A percentile compares a stretch with the other conserved stretches of the same genome.
Conservation (phyloP, 2,113 vertebrate genomes). For the Apeltes quadracus region DNA sequence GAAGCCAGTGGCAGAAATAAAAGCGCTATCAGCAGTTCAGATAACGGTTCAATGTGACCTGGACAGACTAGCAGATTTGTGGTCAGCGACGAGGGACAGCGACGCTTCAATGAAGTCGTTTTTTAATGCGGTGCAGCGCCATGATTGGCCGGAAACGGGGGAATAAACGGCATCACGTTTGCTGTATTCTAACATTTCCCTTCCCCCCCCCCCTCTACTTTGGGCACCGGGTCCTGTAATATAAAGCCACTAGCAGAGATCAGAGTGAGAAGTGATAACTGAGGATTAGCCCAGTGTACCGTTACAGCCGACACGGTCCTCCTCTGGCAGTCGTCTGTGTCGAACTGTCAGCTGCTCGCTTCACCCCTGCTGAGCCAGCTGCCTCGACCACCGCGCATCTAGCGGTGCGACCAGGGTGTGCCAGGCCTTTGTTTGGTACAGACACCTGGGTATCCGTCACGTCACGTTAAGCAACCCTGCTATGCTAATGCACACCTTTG, state of each 20-base stretch:
- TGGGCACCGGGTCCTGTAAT: constrained; percentile 48
- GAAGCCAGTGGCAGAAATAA: constrained; percentile 54
- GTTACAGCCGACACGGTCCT: constrained; percentile 55
- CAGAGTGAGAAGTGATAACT: constrained; percentile 43
- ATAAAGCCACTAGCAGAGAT: constrained; percentile 53
- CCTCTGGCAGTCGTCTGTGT: constrained; percentile 47
- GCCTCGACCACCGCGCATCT: background rate
- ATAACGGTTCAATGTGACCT: constrained; percentile 69
- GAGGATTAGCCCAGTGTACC: constrained; percentile 70
- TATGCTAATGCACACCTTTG: constrained; percentile 40
- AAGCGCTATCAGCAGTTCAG: constrained; percentile 64
- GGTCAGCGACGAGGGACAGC: constrained; percentile 41
- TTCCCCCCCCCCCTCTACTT: constrained; percentile 20
- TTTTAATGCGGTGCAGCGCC: background rate
- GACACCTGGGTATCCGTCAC: constrained; percentile 13
- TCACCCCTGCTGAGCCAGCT: constrained; percentile 47
- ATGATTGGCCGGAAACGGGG: background rate
- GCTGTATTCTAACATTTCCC: background rate
- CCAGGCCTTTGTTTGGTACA: constrained; percentile 3
- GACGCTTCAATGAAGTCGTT: constrained; percentile 28
- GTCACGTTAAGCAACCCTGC: background rate
- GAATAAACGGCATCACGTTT: background rate
- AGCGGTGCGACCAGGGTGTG: background rate
- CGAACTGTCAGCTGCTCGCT: constrained; percentile 52
- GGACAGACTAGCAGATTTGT: constrained; percentile 27